A percentile compares a stretch with the other conserved stretches of the same genome.
Evolutionary conservation across 2,113 vertebrate genomes (phyloP).

Genomic region (Rhipidura dahli): DNA sequence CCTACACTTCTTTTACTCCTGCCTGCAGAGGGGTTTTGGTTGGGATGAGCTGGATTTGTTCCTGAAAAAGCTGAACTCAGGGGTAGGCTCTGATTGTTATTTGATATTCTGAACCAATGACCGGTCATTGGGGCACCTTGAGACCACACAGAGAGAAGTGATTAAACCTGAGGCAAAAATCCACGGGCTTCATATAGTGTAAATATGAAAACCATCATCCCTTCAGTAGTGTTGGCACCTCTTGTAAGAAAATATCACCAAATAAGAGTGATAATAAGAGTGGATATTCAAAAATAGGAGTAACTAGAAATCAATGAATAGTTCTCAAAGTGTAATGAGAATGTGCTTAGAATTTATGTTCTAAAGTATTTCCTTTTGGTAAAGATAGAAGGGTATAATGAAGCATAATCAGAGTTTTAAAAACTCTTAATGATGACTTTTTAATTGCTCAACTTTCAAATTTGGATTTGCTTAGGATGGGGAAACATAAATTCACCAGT

Average conservation of each 20-base stretch:
- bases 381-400: neutral
- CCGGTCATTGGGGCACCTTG: neutral
- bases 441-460: neutral
- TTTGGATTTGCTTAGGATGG: neutral
- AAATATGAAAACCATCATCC: neutral
- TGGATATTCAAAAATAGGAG: neutral
- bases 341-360: neutral
- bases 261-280: neutral
- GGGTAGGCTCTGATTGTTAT: neutral
- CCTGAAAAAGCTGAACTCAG: neutral
- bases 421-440: neutral
- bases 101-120: fast-evolving
- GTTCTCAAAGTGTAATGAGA: neutral
- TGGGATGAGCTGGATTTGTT: neutral
- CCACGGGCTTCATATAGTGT: neutral
- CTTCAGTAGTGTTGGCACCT: neutral
- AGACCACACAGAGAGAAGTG: neutral
- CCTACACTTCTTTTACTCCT: neutral
- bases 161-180: neutral
- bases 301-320: neutral
- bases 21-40: neutral
- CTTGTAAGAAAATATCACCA: neutral
- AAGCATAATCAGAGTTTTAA: neutral
- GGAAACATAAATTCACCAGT: neutral
- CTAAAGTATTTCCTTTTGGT: neutral